Evolutionary conservation across 2,888 invertebrate genomes (phyloP).

Genomic region (Drosophila subsilvestris): DNA sequence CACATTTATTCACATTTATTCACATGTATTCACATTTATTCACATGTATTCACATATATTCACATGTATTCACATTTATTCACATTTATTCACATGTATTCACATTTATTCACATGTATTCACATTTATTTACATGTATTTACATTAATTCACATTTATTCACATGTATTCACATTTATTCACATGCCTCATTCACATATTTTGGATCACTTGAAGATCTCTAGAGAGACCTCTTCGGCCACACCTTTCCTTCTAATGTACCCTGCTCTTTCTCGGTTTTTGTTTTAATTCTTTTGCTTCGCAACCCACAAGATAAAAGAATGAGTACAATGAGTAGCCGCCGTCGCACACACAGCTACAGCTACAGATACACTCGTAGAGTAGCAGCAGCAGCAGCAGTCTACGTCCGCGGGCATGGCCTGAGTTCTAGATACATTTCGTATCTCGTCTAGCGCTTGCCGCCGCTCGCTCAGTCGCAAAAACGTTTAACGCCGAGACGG

Average conservation of each 20-base stretch:
- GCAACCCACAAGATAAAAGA: slow-evolving; percentile 65
- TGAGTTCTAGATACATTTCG: slow-evolving; percentile 81
- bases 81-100: too few relatives aligned
- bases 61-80: too few relatives aligned
- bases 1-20: background rate
- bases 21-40: too few relatives aligned
- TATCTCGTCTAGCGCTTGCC: slow-evolving; percentile 54
- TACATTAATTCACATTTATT: background rate
- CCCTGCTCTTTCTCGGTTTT: slow-evolving; percentile 53
- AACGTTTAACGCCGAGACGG: slow-evolving; percentile 70
- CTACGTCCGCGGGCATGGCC: slow-evolving; percentile 8
- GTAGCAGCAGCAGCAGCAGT: slow-evolving; percentile 19
- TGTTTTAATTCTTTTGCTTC: slow-evolving; percentile 79
- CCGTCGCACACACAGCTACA: slow-evolving; percentile 38
- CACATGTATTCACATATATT: too few relatives aligned
- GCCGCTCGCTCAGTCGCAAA: slow-evolving; percentile 70
- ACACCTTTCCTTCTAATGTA: background rate
- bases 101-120: too few relatives aligned
- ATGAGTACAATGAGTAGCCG: slow-evolving; percentile 27
- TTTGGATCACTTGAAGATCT: background rate
- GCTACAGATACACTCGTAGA: slow-evolving; percentile 11
- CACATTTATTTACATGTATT: slow-evolving; percentile 23
- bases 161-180: background rate
- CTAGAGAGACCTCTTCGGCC: background rate
- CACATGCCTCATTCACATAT: slow-evolving; percentile 1